These are phyloP conservation scores for Cheilosia pagana DNA, from an alignment of 2,888 invertebrate species.

Conservation along the genomic window DNA sequence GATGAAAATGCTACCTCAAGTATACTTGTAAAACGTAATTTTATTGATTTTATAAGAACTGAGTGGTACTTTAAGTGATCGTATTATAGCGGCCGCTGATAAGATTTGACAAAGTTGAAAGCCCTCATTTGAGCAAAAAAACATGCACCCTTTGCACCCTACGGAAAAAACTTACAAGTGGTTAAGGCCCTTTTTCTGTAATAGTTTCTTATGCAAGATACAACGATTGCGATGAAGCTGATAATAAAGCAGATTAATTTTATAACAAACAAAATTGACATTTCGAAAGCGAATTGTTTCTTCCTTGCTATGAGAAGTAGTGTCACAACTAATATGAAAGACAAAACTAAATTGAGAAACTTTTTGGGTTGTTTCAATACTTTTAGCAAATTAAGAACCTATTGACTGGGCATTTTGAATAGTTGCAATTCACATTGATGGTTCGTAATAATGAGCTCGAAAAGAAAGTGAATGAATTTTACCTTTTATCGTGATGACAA, in stretches of 20 bases:
- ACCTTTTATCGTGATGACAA: too few relatives aligned
- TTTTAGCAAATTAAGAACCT: background rate
- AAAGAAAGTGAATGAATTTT: background rate
- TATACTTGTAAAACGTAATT: conserved; percentile 4
- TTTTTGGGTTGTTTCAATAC: background rate
- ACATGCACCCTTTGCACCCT: background rate
- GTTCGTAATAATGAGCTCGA: background rate
- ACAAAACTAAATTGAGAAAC: background rate
- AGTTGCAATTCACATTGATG: background rate
- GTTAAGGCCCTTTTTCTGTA: background rate
- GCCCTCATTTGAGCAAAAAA: background rate
- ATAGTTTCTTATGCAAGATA: background rate
- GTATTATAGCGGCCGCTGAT: background rate
- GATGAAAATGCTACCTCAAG: background rate
- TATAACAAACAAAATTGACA: background rate
- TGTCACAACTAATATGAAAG: too few relatives aligned
- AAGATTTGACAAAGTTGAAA: background rate
- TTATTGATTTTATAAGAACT: conserved; percentile 21
- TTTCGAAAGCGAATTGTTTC: background rate
- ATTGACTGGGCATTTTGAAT: background rate
- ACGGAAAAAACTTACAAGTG: conserved; percentile 5
- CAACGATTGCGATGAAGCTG: background rate
- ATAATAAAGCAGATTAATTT: background rate
- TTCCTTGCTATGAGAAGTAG: background rate
- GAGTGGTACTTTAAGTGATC: background rate